Conservation (phyloP, 2,113 vertebrate species). For the Phrynosoma platyrhinos region DNA sequence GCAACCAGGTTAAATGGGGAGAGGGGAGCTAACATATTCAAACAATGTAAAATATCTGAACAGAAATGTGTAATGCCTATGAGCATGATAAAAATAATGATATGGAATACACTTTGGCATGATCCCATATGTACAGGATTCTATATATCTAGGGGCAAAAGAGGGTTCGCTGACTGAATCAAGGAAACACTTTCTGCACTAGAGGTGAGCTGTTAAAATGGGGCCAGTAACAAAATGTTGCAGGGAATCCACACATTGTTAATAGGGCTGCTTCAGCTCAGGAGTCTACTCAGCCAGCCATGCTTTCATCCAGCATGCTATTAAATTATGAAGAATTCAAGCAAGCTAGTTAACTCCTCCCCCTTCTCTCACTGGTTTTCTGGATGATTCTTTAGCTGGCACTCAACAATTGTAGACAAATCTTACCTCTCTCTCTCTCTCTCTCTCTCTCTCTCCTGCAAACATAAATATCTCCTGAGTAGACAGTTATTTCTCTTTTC, state of each 20-base stretch:
- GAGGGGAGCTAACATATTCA: rapidly evolving
- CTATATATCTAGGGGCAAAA: background rate
- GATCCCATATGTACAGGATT: background rate
- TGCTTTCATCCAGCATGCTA: background rate
- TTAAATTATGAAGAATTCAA: background rate
- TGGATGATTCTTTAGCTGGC: no score
- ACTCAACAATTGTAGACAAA: no score
- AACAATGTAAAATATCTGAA: slow-evolving; percentile 1
- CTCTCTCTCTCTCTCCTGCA: no score
- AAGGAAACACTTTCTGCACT: background rate
- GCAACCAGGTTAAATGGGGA: background rate
- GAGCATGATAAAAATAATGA: background rate
- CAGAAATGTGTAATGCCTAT: background rate
- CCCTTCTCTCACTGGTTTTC: no score
- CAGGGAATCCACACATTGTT: background rate
- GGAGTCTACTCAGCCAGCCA: background rate
- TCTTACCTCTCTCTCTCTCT: no score
- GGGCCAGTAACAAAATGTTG: background rate
- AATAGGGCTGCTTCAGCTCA: background rate
- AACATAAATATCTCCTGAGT: no score
- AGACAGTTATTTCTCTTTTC: no score
- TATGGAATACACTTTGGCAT: background rate
- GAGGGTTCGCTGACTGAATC: background rate
- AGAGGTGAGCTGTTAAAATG: background rate
- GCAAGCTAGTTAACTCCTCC: no score